Evolutionary conservation across 2,113 vertebrate genomes (phyloP).

Genomic region (Periophthalmus modestus): DNA sequence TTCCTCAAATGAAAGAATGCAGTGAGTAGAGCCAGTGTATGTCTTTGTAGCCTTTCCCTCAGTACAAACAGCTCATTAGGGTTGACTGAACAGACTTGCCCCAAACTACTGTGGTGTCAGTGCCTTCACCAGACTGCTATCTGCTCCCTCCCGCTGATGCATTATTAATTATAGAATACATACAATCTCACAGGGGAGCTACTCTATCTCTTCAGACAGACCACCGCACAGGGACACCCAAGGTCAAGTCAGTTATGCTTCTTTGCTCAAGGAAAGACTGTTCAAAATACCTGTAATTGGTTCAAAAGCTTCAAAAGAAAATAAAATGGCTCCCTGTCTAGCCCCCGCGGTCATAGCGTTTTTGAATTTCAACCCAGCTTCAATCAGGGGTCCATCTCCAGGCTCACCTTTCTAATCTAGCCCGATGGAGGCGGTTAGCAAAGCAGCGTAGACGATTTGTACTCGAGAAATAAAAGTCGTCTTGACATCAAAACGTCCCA

Average conservation of each 20-base stretch:
- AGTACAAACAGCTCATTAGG: slow-evolving; percentile 53
- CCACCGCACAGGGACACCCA: slow-evolving; percentile 70
- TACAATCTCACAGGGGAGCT: slow-evolving; percentile 66
- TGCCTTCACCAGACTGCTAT: slow-evolving; percentile 59
- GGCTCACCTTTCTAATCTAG: slow-evolving; percentile 65
- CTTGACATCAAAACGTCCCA: neutral
- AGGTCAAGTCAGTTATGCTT: slow-evolving; percentile 79
- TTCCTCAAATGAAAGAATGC: neutral
- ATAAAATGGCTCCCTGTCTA: slow-evolving; percentile 48
- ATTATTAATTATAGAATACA: slow-evolving; percentile 80
- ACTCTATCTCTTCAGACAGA: slow-evolving; percentile 60
- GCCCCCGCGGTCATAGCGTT: slow-evolving; percentile 72
- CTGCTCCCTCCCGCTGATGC: slow-evolving; percentile 70
- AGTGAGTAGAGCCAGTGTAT: neutral
- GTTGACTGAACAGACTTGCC: slow-evolving; percentile 49
- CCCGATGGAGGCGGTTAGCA: slow-evolving; percentile 63
- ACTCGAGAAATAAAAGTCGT: neutral
- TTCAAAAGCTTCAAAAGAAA: slow-evolving; percentile 71
- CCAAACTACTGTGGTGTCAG: slow-evolving; percentile 51
- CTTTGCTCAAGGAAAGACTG: slow-evolving; percentile 62
- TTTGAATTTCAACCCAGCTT: slow-evolving; percentile 74
- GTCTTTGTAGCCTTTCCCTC: neutral
- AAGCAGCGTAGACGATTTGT: slow-evolving; percentile 62
- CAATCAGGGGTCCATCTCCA: slow-evolving; percentile 70
- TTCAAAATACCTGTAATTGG: slow-evolving; percentile 76